Evolutionary conservation across 1,140 invertebrate species (phyloP).

Genomic region (Hycleus cichorii): DNA sequence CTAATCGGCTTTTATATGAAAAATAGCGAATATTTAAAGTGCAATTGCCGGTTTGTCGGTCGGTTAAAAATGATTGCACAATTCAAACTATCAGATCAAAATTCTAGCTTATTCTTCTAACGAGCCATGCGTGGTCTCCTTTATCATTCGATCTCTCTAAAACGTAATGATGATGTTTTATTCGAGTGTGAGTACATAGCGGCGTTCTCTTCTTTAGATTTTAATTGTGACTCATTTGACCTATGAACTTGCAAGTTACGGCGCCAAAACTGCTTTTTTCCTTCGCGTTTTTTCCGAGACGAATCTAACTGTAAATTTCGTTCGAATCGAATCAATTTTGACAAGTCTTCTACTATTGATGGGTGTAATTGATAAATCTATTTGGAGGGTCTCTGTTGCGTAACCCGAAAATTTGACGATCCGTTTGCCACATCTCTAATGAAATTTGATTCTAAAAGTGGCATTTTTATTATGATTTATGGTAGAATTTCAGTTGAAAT

Average conservation of each 20-base stretch:
- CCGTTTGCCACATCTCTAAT: not conserved
- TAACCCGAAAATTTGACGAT: not conserved
- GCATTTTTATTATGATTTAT: too few species aligned
- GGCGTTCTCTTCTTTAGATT: not conserved
- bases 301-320: not conserved
- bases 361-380: not conserved
- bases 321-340: not conserved
- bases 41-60: too few species aligned
- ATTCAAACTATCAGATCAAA: too few species aligned
- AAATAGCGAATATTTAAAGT: too few species aligned
- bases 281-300: not conserved
- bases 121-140: too few species aligned
- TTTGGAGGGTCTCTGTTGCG: too few species aligned
- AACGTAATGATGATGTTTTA: slow-evolving; percentile 21
- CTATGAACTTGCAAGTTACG: slow-evolving; percentile 13
- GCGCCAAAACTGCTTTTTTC: not conserved
- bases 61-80: too few species aligned
- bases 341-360: not conserved
- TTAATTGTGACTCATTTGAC: slow-evolving; percentile 22
- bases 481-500: too few species aligned
- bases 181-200: slow-evolving; percentile 14
- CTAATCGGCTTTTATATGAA: too few species aligned
- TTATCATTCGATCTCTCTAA: too few species aligned
- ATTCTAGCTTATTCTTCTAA: too few species aligned
- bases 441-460: too few species aligned